Base-by-base conservation (phyloP, 2,797 vertebrate species). In the Gadopsis marmoratus region DNA sequence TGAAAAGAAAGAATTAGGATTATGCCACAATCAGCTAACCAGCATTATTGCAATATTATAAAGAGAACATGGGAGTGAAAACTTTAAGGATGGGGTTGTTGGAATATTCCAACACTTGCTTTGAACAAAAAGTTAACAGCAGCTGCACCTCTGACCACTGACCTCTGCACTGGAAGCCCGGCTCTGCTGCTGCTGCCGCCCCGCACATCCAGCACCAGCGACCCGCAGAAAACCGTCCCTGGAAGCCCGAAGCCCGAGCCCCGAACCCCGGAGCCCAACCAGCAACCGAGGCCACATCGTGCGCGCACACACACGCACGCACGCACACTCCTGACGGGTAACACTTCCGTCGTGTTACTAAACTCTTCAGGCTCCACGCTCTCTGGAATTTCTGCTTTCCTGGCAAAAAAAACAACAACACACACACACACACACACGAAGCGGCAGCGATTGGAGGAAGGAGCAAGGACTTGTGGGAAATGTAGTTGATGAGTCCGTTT, bases 251-350 rank as follows among this genome's bases (percentile, higher is more conserved):
- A 85, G 37, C 54, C 85, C 80, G 73, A 91, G 12, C 67, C 77
- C 89, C 78, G 81, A 63, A 17, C 65, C 53, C 7, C 85, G 31
- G n/a, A 70, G 61, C n/a, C 85, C 67, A 19, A 71, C 67, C 71
- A 90, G 62, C 74, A 82, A 4, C 78, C 91, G 91, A 78, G 89
- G 53, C 90, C 94, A 92, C 95, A 96, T 95, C 45, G 39, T 81
- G 70, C 21, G 55, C 67, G 21, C 76, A 12, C 50, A 3, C 67
- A 50, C 47, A 33, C 43, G 17, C 68, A 19, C 13, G 0, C 37
- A 33, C 43, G 14, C 68, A 19, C 19, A 1, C 39, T 56, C 10
- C 51, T 35, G 11, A 6, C 3, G 12, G 9, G n/a, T 0, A 21
- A 64, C 81, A 81, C 84, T 84, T 87, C 82, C 74, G 82, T 65